Conservation (phyloP, 2,797 vertebrate genomes). For the Hybognathus amarus region DNA sequence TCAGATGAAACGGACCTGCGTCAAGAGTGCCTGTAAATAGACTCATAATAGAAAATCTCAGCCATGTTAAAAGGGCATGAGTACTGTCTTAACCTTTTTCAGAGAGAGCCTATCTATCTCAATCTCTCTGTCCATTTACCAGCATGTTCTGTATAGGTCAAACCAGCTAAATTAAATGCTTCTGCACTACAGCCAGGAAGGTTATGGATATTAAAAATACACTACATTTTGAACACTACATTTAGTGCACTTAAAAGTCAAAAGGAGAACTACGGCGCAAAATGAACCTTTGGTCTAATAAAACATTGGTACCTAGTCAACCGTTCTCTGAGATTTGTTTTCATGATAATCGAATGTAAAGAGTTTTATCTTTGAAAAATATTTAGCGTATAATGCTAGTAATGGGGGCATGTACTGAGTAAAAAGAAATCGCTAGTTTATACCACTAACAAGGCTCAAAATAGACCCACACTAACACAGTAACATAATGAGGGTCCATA, state of each 20-base stretch:
- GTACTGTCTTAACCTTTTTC: conserved; percentile 43
- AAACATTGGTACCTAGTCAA: too few species aligned
- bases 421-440: too few species aligned
- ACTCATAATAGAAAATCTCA: conserved; percentile 72
- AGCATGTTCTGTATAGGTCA: conserved; percentile 50
- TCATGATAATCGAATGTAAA: too few species aligned
- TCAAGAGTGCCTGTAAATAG: conserved; percentile 73
- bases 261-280: too few species aligned
- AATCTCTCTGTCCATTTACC: conserved; percentile 53
- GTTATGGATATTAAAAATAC: background rate
- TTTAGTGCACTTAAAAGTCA: background rate
- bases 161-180: conserved; percentile 44
- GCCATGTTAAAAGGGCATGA: conserved; percentile 67
- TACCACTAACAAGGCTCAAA: too few species aligned
- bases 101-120: conserved; percentile 15
- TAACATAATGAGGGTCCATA: too few species aligned
- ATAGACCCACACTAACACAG: too few species aligned
- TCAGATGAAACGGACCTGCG: conserved; percentile 71
- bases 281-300: too few species aligned
- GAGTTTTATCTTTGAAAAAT: too few species aligned
- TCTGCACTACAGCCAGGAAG: background rate
- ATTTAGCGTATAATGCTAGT: too few species aligned
- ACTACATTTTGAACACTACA: background rate
- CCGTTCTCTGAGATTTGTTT: too few species aligned
- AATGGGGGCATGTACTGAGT: too few species aligned